Evolutionary conservation across 1,140 invertebrate species (phyloP), one percentile per base, ranked within the genome.

Genomic region (Drosophila arizonae): DNA sequence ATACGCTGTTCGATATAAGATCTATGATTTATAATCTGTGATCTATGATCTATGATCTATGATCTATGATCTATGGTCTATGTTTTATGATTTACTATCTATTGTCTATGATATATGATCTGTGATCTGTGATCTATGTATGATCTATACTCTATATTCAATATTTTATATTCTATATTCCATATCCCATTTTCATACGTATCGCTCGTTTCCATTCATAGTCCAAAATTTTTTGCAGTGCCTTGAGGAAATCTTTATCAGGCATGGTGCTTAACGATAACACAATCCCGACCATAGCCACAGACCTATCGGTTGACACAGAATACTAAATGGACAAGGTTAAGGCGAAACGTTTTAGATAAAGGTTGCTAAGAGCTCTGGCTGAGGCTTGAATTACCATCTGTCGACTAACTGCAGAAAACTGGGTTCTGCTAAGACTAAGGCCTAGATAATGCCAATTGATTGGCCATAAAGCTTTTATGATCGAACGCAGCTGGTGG

Each of bases 221-320:
- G 0, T 8, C n/a, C 26, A 30, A 9, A 8, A 54, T 11, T 10
- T 50, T 54, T 17, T 33, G 28, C 26, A 54, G 26, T 28, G 6
- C 6, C 6, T 4, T 5, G 2, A 13, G 13, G 4, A 5, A 5
- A 17, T 10, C 57, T 60, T 21, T 60, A 46, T 46, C 24, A 15
- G 41, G 41, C 41, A 3, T 15, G 6, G 6, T 9, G 4, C n/a
- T n/a, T 2, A 8, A 41, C 43, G 39, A 57, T 45, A 26, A 28
- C 36, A n/a, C 6, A 57, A 8, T 9, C 21, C 24, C 36, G 24
- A 60, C 15, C 43, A 60, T 48, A 43, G 28, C 15, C 57, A 48
- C 28, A 33, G 15, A 61, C 43, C 26, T 61, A 60, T 60, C 26
- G 41, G 5, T 50, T 24, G 46, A 4, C 6, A 36, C 6, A 39